phyloP scores from a whole-genome alignment of 2,113 vertebrate genomes.

The Aphyosemion australe region DNA sequence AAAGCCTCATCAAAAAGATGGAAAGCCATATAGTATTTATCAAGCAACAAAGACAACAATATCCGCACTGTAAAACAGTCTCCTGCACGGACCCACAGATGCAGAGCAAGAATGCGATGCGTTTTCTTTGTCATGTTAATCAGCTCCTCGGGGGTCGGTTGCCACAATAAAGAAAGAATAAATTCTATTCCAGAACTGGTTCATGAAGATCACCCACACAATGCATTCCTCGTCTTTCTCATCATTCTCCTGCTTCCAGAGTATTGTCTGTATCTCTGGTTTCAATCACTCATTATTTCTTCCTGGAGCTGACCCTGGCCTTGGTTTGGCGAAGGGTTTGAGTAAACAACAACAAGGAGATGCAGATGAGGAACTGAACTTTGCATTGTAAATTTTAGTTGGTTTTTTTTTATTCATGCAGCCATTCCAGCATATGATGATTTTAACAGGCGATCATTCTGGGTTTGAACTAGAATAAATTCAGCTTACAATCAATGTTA shows the following conservation, averaged over 20 bases:
- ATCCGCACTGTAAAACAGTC: conserved; percentile 21
- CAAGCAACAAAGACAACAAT: conserved; percentile 31
- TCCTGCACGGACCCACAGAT: conserved; percentile 13
- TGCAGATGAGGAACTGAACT: conserved; percentile 18
- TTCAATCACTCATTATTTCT: conserved; percentile 7
- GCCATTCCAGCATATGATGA: background rate
- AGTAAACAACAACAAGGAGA: conserved; percentile 37
- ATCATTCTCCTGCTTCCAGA: conserved; percentile 24
- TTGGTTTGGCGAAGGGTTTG: conserved; percentile 5
- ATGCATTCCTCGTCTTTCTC: conserved; percentile 27
- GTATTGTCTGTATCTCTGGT: conserved; percentile 17
- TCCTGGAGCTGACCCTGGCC: conserved; percentile 16
- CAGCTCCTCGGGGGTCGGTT: conserved; percentile 54
- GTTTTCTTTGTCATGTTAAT: conserved; percentile 68
- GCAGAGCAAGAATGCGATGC: conserved; percentile 30
- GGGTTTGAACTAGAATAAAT: background rate
- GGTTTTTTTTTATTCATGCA: background rate
- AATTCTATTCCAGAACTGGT: conserved; percentile 44
- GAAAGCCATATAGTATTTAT: conserved; percentile 57
- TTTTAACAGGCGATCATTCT: background rate
- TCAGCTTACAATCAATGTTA: background rate
- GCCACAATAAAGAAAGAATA: conserved; percentile 47
- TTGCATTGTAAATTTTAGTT: conserved; percentile 7
- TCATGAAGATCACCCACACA: conserved; percentile 37
- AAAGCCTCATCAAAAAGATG: conserved; percentile 47